A percentile compares a stretch with the other conserved stretches of the same genome.
Conservation (phyloP, 2,888 invertebrate genomes). For the Druceiella hillmani region DNA sequence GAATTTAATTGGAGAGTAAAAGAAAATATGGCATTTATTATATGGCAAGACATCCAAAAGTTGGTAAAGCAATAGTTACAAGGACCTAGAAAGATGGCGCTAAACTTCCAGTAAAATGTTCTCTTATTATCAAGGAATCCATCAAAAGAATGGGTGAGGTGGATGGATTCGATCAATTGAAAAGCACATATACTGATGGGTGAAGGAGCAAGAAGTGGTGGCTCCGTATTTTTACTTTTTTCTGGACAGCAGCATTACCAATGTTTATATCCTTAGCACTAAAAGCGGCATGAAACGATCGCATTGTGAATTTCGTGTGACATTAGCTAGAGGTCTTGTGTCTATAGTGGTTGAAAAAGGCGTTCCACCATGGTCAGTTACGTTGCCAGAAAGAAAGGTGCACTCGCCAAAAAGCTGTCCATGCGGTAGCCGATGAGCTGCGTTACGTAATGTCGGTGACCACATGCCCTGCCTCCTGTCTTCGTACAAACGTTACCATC, state of each 20-base stretch:
- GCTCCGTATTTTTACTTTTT: constrained; percentile 1
- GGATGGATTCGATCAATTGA: constrained; percentile 5
- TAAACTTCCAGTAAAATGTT: not conserved
- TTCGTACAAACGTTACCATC: constrained; percentile 4
- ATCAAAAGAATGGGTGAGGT: too few species aligned
- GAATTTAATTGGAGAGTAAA: constrained; percentile 23
- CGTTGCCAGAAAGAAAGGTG: not conserved
- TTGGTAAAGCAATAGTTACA: constrained; percentile 15
- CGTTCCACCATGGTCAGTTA: not conserved
- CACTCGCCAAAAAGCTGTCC: not conserved
- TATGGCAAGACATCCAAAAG: constrained; percentile 25
- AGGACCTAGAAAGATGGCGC: constrained; percentile 1
- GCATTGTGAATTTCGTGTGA: constrained; percentile 1
- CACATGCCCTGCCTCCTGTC: constrained; percentile 3
- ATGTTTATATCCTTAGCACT: not conserved
- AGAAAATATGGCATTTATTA: constrained; percentile 20
- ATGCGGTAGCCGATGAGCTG: constrained; percentile 5
- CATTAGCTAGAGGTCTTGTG: not conserved
- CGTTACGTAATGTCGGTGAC: constrained; percentile 4
- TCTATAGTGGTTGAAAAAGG: too few species aligned
- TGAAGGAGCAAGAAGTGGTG: constrained; percentile 1
- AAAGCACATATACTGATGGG: not conserved
- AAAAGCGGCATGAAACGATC: not conserved
- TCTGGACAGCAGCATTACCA: not conserved
- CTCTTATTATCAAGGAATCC: constrained; percentile 2